Evolutionary conservation across 2,797 vertebrate genomes (phyloP).

Genomic region (Pampus argenteus): DNA sequence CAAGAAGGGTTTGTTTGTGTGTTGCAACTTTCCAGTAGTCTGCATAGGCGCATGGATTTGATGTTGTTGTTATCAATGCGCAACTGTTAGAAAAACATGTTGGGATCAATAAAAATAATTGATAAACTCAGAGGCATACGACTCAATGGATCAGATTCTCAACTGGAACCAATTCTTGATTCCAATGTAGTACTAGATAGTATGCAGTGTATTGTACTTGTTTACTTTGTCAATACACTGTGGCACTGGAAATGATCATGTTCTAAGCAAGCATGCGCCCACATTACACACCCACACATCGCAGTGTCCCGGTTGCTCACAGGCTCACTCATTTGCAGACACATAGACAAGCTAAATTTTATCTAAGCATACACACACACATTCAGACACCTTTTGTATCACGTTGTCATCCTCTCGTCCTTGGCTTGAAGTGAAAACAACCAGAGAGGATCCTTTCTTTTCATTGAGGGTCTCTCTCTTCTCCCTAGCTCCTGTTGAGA

Average conservation of each 20-base stretch:
- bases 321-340: conserved; percentile 20
- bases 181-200: not conserved
- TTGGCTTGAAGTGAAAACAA: conserved; percentile 26
- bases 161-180: too few relatives aligned
- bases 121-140: too few relatives aligned
- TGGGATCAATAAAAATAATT: too few relatives aligned
- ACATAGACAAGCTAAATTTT: conserved; percentile 2
- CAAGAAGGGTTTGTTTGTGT: too few relatives aligned
- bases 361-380: conserved; percentile 18
- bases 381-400: conserved; percentile 16
- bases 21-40: too few relatives aligned
- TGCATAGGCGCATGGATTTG: too few relatives aligned
- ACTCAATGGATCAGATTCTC: too few relatives aligned
- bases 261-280: conserved; percentile 24
- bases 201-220: conserved; percentile 6
- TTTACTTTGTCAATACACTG: conserved; percentile 18
- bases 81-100: too few relatives aligned
- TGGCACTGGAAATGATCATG: conserved; percentile 32
- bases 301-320: conserved; percentile 26
- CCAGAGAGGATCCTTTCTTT: conserved; percentile 24
- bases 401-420: conserved; percentile 6
- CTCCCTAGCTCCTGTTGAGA: conserved; percentile 34
- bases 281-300: conserved; percentile 50
- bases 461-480: conserved; percentile 18
- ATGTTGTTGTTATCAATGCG: too few relatives aligned